Percentiles rank a stretch among this genome's conserved stretches.
Conservation (phyloP, 2,888 invertebrate genomes). For the Pecten maximus region DNA sequence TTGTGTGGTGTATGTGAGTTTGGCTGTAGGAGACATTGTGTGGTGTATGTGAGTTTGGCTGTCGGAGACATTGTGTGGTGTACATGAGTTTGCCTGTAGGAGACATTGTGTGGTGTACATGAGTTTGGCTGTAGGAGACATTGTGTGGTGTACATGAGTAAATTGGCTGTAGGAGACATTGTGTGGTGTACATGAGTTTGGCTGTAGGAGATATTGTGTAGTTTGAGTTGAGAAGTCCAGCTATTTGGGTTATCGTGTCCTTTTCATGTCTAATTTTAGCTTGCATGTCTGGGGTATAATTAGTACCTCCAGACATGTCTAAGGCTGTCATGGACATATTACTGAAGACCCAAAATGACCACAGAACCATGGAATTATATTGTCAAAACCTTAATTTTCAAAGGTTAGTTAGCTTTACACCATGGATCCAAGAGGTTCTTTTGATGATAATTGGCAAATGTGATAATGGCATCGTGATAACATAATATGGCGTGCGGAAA, state of each 20-base stretch:
- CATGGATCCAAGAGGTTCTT: not conserved
- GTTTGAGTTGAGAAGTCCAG: not conserved
- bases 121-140: not conserved
- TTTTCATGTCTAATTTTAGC: not conserved
- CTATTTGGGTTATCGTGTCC: not conserved
- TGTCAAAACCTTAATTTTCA: not conserved
- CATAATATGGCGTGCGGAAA: too few relatives aligned
- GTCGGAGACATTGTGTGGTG: too few relatives aligned
- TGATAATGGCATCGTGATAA: too few relatives aligned
- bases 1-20: too few relatives aligned
- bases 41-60: not conserved
- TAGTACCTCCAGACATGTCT: not conserved
- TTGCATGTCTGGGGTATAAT: not conserved
- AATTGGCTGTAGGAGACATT: not conserved
- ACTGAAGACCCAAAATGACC: slow-evolving; percentile 7
- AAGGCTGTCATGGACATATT: not conserved
- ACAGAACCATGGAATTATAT: not conserved
- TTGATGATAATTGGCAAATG: too few relatives aligned
- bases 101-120: too few relatives aligned
- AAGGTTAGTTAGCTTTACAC: not conserved
- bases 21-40: not conserved
- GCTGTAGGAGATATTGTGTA: not conserved
- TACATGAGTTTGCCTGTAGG: too few relatives aligned
- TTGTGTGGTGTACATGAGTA: not conserved
- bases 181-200: too few relatives aligned